Evolutionary conservation across 2,888 invertebrate species (phyloP).

Genomic region (Venusia cambrica): DNA sequence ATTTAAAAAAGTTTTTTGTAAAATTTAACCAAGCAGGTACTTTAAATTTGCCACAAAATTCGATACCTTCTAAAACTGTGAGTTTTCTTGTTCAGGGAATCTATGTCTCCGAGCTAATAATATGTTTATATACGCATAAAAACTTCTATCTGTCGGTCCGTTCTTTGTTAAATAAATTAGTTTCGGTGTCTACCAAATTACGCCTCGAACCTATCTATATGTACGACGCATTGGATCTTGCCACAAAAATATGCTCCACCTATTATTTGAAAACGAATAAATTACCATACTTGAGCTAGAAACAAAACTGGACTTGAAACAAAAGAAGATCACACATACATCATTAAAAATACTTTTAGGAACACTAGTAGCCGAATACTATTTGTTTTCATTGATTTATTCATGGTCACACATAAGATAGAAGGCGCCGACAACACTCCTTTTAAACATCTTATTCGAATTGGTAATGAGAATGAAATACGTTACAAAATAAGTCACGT

Average conservation of each 20-base stretch:
- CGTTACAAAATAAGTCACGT: constrained; percentile 65
- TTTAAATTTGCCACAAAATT: no score
- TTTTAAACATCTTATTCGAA: constrained; percentile 69
- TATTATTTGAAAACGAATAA: constrained; percentile 68
- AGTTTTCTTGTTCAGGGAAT: no score
- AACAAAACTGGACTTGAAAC: constrained; percentile 71
- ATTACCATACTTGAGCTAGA: constrained; percentile 68
- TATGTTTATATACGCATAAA: constrained; percentile 75
- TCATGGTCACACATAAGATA: constrained; percentile 71
- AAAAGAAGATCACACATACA: constrained; percentile 67
- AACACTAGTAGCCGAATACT: constrained; percentile 77
- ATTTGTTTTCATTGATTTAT: constrained; percentile 81
- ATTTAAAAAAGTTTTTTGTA: no score
- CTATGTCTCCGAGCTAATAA: constrained; percentile 40
- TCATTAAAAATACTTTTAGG: constrained; percentile 67
- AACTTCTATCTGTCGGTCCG: constrained; percentile 74
- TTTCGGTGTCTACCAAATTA: constrained; percentile 83
- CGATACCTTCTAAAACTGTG: no score
- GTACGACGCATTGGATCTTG: constrained; percentile 65
- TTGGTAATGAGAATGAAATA: constrained; percentile 71
- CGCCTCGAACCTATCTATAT: constrained; percentile 76
- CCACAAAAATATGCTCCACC: constrained; percentile 76
- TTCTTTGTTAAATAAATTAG: constrained; percentile 82
- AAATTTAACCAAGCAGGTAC: no score
- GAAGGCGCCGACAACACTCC: constrained; percentile 71